Conservation (phyloP, 2,888 invertebrate species). For the Reticulitermes lucifugus region DNA sequence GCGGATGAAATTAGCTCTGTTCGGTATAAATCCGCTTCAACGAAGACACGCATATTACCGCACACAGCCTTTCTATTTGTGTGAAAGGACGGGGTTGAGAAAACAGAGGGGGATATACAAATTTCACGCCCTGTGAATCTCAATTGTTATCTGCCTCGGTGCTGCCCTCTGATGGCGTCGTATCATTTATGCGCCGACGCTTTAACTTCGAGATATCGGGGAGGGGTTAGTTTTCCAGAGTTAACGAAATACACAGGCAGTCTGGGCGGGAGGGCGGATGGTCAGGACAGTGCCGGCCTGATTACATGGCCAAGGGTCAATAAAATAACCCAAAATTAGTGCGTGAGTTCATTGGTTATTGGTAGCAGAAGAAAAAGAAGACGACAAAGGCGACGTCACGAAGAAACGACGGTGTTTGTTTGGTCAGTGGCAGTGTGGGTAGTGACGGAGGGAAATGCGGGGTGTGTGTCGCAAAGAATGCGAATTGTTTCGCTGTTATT, state of each 20-base stretch:
- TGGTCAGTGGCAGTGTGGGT: neutral
- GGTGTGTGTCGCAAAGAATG: neutral
- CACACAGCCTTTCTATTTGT: neutral
- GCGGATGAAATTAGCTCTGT: no score
- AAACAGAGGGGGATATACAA: conserved; percentile 2
- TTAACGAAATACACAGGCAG: neutral
- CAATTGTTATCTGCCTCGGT: conserved; percentile 14
- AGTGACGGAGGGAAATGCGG: neutral
- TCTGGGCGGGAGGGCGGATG: neutral
- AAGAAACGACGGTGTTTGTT: neutral
- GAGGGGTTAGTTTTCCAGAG: neutral
- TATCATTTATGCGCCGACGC: conserved; percentile 16
- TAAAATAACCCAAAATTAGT: neutral
- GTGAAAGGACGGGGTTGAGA: no score
- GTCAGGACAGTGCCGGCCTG: no score
- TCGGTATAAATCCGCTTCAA: neutral
- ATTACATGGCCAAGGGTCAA: neutral
- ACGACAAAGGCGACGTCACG: neutral
- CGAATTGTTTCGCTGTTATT: neutral
- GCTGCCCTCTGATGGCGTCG: conserved; percentile 30
- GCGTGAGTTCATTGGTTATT: neutral
- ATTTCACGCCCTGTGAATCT: conserved; percentile 20
- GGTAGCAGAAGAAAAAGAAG: neutral
- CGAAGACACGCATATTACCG: neutral
- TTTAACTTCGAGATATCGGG: no score